Conservation (phyloP, 1,140 invertebrate species). For the Hylaeus volcanicus region DNA sequence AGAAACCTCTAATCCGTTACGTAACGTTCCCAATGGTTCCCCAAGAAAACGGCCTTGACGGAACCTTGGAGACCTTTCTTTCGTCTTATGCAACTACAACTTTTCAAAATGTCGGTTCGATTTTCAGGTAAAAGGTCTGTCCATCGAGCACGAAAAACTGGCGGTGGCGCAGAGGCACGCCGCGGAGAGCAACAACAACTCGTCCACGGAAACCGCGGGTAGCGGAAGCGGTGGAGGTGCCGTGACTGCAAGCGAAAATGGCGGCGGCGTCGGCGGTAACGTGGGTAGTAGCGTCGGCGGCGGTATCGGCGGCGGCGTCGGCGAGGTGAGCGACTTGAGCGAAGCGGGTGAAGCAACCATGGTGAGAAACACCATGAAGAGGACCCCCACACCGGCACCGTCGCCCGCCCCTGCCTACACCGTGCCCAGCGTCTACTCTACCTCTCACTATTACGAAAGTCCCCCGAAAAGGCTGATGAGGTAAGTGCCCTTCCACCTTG, state of each 20-base stretch:
- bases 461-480: slow-evolving; percentile 78
- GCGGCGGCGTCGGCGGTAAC: slow-evolving; percentile 67
- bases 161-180: slow-evolving; percentile 85
- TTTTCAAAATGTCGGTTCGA: too few species aligned
- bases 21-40: too few species aligned
- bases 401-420: slow-evolving; percentile 76
- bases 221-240: background rate
- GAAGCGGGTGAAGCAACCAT: slow-evolving; percentile 76
- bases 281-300: slow-evolving; percentile 52
- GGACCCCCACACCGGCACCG: slow-evolving; percentile 80
- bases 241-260: background rate
- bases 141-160: slow-evolving; percentile 88
- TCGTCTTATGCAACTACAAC: background rate
- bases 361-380: slow-evolving; percentile 73
- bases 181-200: slow-evolving; percentile 74
- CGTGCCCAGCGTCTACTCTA: slow-evolving; percentile 71
- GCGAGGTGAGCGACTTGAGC: slow-evolving; percentile 57
- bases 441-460: slow-evolving; percentile 77
- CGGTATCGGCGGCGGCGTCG: slow-evolving; percentile 62
- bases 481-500: slow-evolving; percentile 59
- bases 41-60: background rate
- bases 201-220: slow-evolving; percentile 61
- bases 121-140: slow-evolving; percentile 87
- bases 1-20: too few species aligned
- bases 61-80: background rate